A percentile compares a stretch with the other conserved stretches of the same genome.
These are phyloP conservation scores for Maylandia zebra DNA, from an alignment of 2,113 vertebrate species.

Conservation along the genomic window DNA sequence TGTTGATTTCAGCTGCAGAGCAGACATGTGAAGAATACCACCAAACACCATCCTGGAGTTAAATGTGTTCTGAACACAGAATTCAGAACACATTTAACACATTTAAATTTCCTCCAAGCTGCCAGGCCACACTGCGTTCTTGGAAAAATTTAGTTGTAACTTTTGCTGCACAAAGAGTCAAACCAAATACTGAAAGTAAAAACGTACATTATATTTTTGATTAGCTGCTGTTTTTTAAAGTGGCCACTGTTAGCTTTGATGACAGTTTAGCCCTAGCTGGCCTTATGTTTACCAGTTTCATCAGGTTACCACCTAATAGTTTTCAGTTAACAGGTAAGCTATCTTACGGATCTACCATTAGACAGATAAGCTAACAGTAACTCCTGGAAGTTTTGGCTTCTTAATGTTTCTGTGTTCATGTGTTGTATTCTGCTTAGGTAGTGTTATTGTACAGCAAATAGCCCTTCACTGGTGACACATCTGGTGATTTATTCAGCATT, in stretches of 20 bases:
- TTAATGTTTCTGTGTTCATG: neutral
- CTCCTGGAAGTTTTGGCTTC: neutral
- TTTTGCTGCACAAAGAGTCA: neutral
- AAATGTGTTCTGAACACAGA: neutral
- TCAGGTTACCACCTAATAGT: neutral
- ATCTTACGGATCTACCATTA: neutral
- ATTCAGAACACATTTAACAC: neutral
- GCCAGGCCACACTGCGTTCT: neutral
- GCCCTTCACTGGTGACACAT: neutral
- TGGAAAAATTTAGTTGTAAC: neutral
- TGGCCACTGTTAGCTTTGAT: neutral
- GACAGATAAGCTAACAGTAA: neutral
- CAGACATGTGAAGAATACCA: neutral
- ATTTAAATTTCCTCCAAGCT: neutral
- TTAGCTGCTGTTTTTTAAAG: neutral
- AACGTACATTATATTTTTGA: neutral
- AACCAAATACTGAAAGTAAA: neutral
- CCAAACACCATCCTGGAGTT: neutral
- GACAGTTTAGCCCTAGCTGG: neutral
- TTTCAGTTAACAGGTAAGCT: neutral
- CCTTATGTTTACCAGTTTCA: neutral
- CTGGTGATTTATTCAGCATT: neutral
- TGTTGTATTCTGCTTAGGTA: neutral
- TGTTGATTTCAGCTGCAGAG: neutral
- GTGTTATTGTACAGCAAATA: neutral